Evolutionary conservation across 2,888 invertebrate genomes (phyloP).

Genomic region (Caenorhabditis sp.): DNA sequence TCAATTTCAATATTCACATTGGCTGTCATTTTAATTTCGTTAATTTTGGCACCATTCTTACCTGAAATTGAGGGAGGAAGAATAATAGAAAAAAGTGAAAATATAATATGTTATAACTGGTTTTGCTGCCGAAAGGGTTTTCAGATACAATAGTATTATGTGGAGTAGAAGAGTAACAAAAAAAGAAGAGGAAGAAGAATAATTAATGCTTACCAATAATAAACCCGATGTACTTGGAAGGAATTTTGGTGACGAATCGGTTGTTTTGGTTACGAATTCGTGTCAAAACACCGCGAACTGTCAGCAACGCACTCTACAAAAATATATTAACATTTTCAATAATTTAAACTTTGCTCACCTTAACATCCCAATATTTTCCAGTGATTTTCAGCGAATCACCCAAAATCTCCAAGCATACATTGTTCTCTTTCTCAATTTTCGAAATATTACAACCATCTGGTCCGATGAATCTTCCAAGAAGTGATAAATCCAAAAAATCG

Average conservation of each 20-base stretch:
- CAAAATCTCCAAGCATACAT: conserved; percentile 24
- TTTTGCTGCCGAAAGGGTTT: not conserved
- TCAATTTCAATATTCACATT: conserved; percentile 32
- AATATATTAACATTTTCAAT: not conserved
- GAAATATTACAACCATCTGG: conserved; percentile 28
- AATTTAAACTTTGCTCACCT: not conserved
- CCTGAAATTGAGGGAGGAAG: not conserved
- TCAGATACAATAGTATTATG: not conserved
- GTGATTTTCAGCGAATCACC: conserved; percentile 15
- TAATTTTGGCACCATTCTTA: conserved; percentile 30
- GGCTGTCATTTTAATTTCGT: conserved; percentile 30
- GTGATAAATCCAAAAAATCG: conserved; percentile 9
- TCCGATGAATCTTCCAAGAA: conserved; percentile 31
- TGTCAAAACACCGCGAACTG: not conserved
- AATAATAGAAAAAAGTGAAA: not conserved
- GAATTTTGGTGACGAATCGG: conserved; percentile 19
- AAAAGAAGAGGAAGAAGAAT: no score
- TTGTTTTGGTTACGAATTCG: conserved; percentile 25
- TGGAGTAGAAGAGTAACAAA: conserved; percentile 3
- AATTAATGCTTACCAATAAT: conserved; percentile 25
- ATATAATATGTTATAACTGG: not conserved
- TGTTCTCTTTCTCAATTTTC: conserved; percentile 21
- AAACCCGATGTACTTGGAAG: conserved; percentile 29
- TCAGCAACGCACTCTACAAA: not conserved
- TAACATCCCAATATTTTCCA: conserved; percentile 30